Conservation (phyloP, 2,888 invertebrate species). For the Diaperis boleti region DNA sequence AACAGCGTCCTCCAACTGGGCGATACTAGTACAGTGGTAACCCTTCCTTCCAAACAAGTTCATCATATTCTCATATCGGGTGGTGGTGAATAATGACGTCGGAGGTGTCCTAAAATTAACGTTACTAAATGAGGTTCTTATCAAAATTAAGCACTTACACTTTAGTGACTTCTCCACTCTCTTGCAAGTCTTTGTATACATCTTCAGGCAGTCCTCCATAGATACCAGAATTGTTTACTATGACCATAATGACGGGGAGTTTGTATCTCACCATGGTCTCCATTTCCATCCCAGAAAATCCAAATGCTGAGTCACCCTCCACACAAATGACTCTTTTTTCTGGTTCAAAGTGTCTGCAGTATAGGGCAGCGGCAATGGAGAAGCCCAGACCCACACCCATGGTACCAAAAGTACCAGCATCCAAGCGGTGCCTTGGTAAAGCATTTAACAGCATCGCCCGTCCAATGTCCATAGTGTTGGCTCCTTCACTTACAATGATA, state of each 20-base stretch:
- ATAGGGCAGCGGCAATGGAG: slow-evolving; percentile 92
- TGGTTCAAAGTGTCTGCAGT: slow-evolving; percentile 85
- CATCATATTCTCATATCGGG: slow-evolving; percentile 92
- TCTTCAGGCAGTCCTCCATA: slow-evolving; percentile 88
- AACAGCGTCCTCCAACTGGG: slow-evolving; percentile 81
- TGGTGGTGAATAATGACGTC: slow-evolving; percentile 80
- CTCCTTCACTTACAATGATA: slow-evolving; percentile 96
- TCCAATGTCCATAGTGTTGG: slow-evolving; percentile 99
- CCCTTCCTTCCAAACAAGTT: slow-evolving; percentile 87
- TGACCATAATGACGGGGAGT: slow-evolving; percentile 88
- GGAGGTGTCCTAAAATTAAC: slow-evolving; percentile 82
- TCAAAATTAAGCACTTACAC: slow-evolving; percentile 73
- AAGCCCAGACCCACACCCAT: slow-evolving; percentile 97
- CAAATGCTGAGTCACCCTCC: slow-evolving; percentile 98
- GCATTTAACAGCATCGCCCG: slow-evolving; percentile 88
- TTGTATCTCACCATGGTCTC: slow-evolving; percentile 97
- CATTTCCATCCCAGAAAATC: slow-evolving; percentile 98
- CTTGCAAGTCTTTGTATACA: slow-evolving; percentile 77
- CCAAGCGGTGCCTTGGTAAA: slow-evolving; percentile 87
- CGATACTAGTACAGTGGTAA: slow-evolving; percentile 81
- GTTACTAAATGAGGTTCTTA: no score
- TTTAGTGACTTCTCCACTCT: slow-evolving; percentile 78
- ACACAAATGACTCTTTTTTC: slow-evolving; percentile 90
- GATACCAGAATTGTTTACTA: slow-evolving; percentile 97
- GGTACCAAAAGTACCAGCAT: slow-evolving; percentile 97